Evolutionary conservation across 35 echinoderm and acorn worm species (phyloP), one percentile per base, ranked within the genome.

Genomic region (Strongylocentrotus purpuratus): DNA sequence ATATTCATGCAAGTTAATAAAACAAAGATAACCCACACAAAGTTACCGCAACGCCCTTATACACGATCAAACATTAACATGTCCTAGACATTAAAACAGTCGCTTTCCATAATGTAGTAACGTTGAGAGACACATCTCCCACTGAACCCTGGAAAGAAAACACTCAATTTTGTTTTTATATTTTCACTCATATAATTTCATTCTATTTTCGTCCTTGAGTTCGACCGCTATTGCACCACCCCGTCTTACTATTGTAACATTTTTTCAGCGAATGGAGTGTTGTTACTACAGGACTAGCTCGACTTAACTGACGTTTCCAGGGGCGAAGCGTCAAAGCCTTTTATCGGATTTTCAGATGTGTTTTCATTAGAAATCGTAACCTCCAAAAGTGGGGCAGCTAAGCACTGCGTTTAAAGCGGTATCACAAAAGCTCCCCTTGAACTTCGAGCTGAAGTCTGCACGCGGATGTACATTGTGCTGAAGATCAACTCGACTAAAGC

Each of bases 261-360:
- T 78, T 78, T 78, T 78, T 17, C 4, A n/a, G 22, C 22, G 28
- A 78, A 28, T 22, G 65, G 65, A n/a, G 65, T 78, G 65, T 78
- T 78, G 65, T 78, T 78, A n/a, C 65, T 78, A n/a, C 65, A 78
- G 65, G 65, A 78, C 65, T 78, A 28, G 25, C 65, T 28, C 20
- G 22, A 32, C 87, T 45, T 46, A 89, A 31, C 45, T 46, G 87
- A 89, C 87, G 45, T 89, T 46, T 89, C 87, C 87, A 89, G 87
- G 87, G 87, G 87, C 87, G 45, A 46, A 46, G 32, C 87, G 87
- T 35, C 33, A 33, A 45, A 46, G 87, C 87, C 87, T 89, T 89
- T 89, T 89, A 89, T 89, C 87, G 87, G 87, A 89, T 89, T 89
- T 89, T 89, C 45, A 33, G 32, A 33, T 45, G 87, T 89, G 87